phyloP scores from a whole-genome alignment of 2,113 vertebrate species.

The Bos taurus region DNA sequence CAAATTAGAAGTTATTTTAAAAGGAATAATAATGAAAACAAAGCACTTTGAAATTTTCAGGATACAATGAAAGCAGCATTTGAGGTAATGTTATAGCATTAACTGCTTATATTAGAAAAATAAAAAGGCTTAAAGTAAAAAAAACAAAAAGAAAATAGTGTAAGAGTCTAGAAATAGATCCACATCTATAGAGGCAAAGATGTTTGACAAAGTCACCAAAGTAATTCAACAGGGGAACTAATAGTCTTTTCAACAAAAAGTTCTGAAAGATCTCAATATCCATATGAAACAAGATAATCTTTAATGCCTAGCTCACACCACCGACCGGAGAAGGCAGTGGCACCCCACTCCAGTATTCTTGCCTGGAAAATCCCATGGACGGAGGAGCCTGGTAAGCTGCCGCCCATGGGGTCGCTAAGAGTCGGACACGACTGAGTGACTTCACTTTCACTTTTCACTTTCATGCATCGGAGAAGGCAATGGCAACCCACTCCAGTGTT shows the following conservation, averaged over 20 bases:
- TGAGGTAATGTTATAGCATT: background rate
- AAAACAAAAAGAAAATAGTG: background rate
- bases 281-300: background rate
- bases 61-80: background rate
- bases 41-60: background rate
- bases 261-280: background rate
- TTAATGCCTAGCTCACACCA: background rate
- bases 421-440: accelerated
- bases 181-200: background rate
- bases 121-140: background rate
- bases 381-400: too few relatives aligned
- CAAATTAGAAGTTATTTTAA: background rate
- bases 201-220: background rate
- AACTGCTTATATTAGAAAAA: background rate
- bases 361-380: too few relatives aligned
- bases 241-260: background rate
- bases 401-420: too few relatives aligned
- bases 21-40: background rate
- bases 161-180: background rate
- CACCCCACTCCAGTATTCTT: too few relatives aligned
- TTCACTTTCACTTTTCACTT: too few relatives aligned
- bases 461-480: too few relatives aligned
- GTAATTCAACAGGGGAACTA: background rate
- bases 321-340: accelerated
- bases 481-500: too few relatives aligned